Evolutionary conservation across 2,113 vertebrate species (phyloP), one percentile per base, ranked within the genome.

Genomic region (Xiphophorus maculatus): DNA sequence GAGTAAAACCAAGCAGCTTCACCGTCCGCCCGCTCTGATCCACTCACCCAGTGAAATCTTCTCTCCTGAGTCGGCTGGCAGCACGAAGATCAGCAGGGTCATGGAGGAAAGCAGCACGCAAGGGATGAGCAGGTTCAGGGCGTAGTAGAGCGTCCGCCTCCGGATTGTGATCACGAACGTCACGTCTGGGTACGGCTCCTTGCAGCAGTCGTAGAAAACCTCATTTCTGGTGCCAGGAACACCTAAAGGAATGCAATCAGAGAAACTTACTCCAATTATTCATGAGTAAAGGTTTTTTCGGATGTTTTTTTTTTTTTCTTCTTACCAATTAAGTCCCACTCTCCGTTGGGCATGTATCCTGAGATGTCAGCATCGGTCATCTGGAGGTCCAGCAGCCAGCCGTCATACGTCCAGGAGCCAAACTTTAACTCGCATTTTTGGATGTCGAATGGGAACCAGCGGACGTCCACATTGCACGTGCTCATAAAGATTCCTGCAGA

Each of bases 361-460:
- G 95, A 94, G 77, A 93, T 75, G 85, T 95, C 94, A 0, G 94
- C 94, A 0, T 94, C 92, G 0, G n/a, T 89, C 94, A 95, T 95
- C 79, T 95, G 94, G 37, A 95, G 94, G 81, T 95, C 94, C 76
- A 95, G 84, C 69, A 95, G 88, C 95, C 94, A 95, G 54, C 95
- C 94, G 4, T 95, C 95, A 25, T 94, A 95, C 0, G 95, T 95
- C 95, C 95, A 95, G 0, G 95, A 95, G 78, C 95, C 95, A 35
- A 95, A 95, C 88, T 95, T 95, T 42, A 95, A 82, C 87, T 95
- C 92, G 7, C 94, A 95, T 76, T 87, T 92, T 85, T 95, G 95
- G 66, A 95, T 92, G 89, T 95, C 95, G 22, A 95, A 95, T 15
- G 95, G 95, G 74, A 95, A 95, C 95, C 95, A 95, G 86, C 95